Evolutionary conservation across 2,113 vertebrate genomes (phyloP), one percentile per base, ranked within the genome.

Genomic region (Actenoides hombroni): DNA sequence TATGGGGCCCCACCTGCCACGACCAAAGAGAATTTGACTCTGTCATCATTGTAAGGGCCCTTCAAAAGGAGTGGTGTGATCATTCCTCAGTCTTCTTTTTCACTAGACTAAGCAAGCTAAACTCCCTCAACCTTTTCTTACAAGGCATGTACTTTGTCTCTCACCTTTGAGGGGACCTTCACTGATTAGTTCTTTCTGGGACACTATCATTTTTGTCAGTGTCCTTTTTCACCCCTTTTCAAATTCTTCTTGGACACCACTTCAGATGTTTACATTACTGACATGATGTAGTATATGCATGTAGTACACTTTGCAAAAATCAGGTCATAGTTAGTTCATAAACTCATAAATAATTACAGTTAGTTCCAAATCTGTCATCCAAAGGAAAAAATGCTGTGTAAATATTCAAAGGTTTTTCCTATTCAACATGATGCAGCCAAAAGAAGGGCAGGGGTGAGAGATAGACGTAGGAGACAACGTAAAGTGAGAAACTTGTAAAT

Each of bases 281-380:
- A 26, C 67, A 29, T 10, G 11, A 63, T 75, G 44, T 33, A 33
- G 10, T 35, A 10, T 75, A 60, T 69, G 44, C 10, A 31, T 67
- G 29, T 48, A 71, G 70, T 68, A 44, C 18, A 26, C 46, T 89
- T 89, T 4, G 4, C 29, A 79, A 82, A 96, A 94, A 51, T 88
- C 26, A 65, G 5, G 15, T 93, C 28, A 1, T 71, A 19, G 33
- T 63, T 92, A 48, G 65, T 90, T 94, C 7, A 16, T 76, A 83
- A 94, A 63, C 42, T 90, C 53, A 56, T 95, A 71, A 92, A 93
- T 94, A 84, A 90, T 92, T 85, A 73, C 57, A 73, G 20, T 42
- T 79, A 93, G 61, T 64, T 90, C 78, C 57, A 77, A 69, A 90
- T 82, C 82, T 90, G 85, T 90, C 88, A 76, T 44, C 20, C 76